Evolutionary conservation across 1,140 invertebrate genomes (phyloP).

Genomic region (Formica exsecta): DNA sequence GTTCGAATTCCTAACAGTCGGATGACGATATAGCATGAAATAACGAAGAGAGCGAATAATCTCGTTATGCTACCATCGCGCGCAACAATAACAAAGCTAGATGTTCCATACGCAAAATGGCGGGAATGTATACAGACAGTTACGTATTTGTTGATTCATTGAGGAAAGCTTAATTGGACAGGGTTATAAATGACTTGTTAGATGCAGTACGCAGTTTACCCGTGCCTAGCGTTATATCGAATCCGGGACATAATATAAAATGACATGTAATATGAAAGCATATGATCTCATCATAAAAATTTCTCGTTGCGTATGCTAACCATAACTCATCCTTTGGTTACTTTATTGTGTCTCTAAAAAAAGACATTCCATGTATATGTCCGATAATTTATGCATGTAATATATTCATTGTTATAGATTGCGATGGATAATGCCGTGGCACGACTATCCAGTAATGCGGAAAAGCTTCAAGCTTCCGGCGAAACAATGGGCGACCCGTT

Average conservation of each 20-base stretch:
- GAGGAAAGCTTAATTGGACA: conserved; percentile 49
- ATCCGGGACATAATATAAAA: background rate
- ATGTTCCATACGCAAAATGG: conserved; percentile 34
- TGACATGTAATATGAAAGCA: background rate
- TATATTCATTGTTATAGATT: conserved; percentile 84
- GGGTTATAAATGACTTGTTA: conserved; percentile 26
- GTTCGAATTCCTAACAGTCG: background rate
- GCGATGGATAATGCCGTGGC: conserved; percentile 97
- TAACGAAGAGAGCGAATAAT: background rate
- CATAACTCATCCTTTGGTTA: background rate
- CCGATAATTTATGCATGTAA: background rate
- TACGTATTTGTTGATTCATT: conserved; percentile 59
- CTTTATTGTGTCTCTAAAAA: background rate
- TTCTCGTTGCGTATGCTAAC: background rate
- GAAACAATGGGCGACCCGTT: conserved; percentile 95
- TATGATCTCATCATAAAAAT: conserved; percentile 23
- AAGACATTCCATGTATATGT: background rate
- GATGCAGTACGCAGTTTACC: background rate
- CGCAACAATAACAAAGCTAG: conserved; percentile 8
- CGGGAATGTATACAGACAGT: conserved; percentile 3
- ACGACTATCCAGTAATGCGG: conserved; percentile 87
- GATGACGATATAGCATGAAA: background rate
- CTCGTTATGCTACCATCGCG: background rate
- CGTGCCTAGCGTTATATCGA: conserved; percentile 14
- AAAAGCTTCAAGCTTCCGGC: conserved; percentile 91